Base-by-base conservation (phyloP, 2,113 vertebrate genomes). In the Limnothrissa miodon region DNA sequence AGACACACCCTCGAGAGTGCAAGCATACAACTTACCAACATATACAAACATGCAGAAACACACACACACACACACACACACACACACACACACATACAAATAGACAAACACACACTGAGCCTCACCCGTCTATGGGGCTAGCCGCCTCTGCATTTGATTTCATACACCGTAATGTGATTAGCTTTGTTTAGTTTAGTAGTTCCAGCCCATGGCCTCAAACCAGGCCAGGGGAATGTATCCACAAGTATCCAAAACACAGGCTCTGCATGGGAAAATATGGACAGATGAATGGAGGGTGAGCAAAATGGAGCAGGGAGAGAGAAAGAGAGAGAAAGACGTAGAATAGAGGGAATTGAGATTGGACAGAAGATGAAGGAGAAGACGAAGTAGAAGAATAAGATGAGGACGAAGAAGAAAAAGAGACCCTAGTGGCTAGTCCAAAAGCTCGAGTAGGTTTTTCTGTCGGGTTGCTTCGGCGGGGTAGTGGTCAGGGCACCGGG, bases 91-190 rank as follows among this genome's bases (percentile, higher is more conserved):
- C 78, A 81, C 80, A 81, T 74, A 45, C 36, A 48, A 33, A 25
- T 19, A 17, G 8, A 56, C 51, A 56, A 56, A 21, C 51, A 56
- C 45, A 70, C 23, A 82, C 15, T 82, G 78, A 84, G 82, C 83
- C 82, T 88, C 86, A 85, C 87, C 87, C 85, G 84, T 85, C 84
- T 78, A 5, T 78, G 87, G 87, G 87, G 82, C 83, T 81, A 66
- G 56, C 85, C n/a, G 83, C 78, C 83, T 85, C 92, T 93, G 92
- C 74, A 84, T 91, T 91, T 92, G 89, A 92, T 92, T 93, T 87
- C 85, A 86, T 82, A 84, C 87, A 88, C 86, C 85, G 80, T 92
- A 90, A 93, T 86, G 85, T 83, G 91, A 92, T 91, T 91, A 92
- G 74, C 82, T 80, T 85, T 92, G 91, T 92, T 93, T 92, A 89